Percentiles rank a stretch among this genome's conserved stretches.
These are phyloP conservation scores for Apis dorsata DNA, from an alignment of 1,140 invertebrate genomes.

Conservation along the genomic window DNA sequence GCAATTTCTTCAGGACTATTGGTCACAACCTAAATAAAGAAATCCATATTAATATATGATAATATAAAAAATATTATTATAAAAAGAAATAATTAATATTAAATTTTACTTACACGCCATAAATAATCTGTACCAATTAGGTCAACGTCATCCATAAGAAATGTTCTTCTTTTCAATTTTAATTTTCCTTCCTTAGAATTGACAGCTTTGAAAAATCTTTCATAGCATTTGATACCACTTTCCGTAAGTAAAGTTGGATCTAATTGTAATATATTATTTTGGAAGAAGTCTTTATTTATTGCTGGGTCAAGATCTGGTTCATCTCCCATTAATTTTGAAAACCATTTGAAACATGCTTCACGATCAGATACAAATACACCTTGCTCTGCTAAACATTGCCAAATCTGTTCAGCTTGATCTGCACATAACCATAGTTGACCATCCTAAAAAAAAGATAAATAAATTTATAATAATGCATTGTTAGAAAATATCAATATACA, in stretches of 20 bases:
- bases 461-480: background rate
- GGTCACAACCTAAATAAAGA: constrained; percentile 87
- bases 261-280: constrained; percentile 95
- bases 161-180: constrained; percentile 90
- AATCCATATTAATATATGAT: background rate
- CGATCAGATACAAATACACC: constrained; percentile 95
- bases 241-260: constrained; percentile 95
- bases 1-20: constrained; percentile 95
- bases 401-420: constrained; percentile 98
- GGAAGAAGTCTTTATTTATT: constrained; percentile 98
- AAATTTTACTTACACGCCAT: constrained; percentile 87
- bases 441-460: constrained; percentile 80
- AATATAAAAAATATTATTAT: background rate
- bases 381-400: constrained; percentile 96
- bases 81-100: constrained; percentile 10
- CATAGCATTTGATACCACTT: constrained; percentile 97
- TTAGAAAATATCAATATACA: background rate
- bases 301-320: constrained; percentile 98
- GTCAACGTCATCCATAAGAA: constrained; percentile 92
- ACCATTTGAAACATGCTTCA: constrained; percentile 99
- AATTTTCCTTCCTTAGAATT: constrained; percentile 97
- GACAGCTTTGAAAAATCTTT: constrained; percentile 97
- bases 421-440: constrained; percentile 97
- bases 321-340: constrained; percentile 98
- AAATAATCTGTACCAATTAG: constrained; percentile 98